Percentiles rank a stretch among this genome's conserved stretches.
Evolutionary conservation across 2,888 invertebrate species (phyloP).

Genomic region (Stenodema calcarata): DNA sequence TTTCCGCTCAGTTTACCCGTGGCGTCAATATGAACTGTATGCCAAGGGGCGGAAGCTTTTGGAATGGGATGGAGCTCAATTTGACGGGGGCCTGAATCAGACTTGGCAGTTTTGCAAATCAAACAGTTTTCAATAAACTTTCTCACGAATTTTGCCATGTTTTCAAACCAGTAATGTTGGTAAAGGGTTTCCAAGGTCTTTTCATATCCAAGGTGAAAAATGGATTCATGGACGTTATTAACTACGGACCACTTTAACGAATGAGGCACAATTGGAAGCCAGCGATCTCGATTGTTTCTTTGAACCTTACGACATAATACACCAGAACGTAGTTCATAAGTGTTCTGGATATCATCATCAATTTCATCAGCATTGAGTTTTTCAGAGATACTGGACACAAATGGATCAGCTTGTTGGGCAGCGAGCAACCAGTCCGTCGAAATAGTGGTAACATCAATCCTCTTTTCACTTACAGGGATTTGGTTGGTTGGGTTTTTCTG

Average conservation of each 20-base stretch:
- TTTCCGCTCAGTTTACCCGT: conserved; percentile 19
- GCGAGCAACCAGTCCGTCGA: neutral
- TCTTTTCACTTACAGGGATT: neutral
- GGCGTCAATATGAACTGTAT: neutral
- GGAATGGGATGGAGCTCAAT: too few species aligned
- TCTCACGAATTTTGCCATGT: neutral
- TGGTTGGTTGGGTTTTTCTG: neutral
- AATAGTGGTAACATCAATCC: neutral
- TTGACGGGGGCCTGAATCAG: too few species aligned
- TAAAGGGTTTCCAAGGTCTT: conserved; percentile 16
- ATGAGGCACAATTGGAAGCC: conserved; percentile 20
- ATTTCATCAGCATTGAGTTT: conserved; percentile 1
- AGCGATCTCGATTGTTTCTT: conserved; percentile 48
- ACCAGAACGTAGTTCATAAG: conserved; percentile 49
- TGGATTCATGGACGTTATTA: conserved; percentile 54
- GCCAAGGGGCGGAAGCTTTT: conserved; percentile 55
- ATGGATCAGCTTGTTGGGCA: conserved; percentile 20
- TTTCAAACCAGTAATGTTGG: too few species aligned
- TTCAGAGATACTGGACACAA: neutral
- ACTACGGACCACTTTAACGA: conserved; percentile 58
- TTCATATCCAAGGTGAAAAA: conserved; percentile 13
- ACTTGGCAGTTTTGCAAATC: too few species aligned
- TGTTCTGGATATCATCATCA: neutral
- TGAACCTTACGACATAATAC: conserved; percentile 54
- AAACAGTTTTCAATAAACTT: conserved; percentile 58